Evolutionary conservation across 2,113 vertebrate species (phyloP), one percentile per base, ranked within the genome.

Genomic region (Promerops cafer): DNA sequence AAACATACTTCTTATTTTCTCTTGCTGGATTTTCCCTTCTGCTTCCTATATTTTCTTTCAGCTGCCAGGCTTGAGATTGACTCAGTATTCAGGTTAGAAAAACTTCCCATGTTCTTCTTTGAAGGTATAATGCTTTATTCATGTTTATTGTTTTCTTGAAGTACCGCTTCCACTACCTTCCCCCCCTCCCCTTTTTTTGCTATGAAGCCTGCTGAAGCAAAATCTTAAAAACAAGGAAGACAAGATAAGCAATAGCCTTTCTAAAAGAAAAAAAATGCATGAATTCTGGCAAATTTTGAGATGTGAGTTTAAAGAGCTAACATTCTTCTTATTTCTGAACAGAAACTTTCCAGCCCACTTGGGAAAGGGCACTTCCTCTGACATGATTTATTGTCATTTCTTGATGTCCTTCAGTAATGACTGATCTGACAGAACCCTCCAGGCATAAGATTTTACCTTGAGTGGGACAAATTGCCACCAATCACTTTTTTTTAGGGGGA

Each of bases 51-150:
- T 85, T 91, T 87, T 78, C 35, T 84, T 96, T 77, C 87, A 93
- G 88, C 61, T 96, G 37, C 89, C 81, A 19, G 31, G 24, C 57
- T 90, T 77, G 89, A 94, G 81, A 65, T 83, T 93, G 81, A 83
- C 78, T 88, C 81, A 63, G 33, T 93, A 94, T 96, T 97, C 93
- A 74, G 77, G 72, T 90, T 89, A 94, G 85, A 95, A 96, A 94
- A 94, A 88, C 65, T 89, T 96, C 87, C 92, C 84, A 63, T 57
- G 59, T 44, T 94, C 72, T 84, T 64, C 93, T 97, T 96, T 93
- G 82, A 94, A 97, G 93, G 74, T 63, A 56, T 93, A 92, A 96
- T 97, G 79, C 91, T 97, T 97, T 97, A 97, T 97, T 97, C 83
- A 96, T 95, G 70, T 79, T 91, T 93, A 90, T 96, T 97, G 61